phyloP scores from a whole-genome alignment of 2,113 vertebrate species.

The Anthoscopus minutus region DNA sequence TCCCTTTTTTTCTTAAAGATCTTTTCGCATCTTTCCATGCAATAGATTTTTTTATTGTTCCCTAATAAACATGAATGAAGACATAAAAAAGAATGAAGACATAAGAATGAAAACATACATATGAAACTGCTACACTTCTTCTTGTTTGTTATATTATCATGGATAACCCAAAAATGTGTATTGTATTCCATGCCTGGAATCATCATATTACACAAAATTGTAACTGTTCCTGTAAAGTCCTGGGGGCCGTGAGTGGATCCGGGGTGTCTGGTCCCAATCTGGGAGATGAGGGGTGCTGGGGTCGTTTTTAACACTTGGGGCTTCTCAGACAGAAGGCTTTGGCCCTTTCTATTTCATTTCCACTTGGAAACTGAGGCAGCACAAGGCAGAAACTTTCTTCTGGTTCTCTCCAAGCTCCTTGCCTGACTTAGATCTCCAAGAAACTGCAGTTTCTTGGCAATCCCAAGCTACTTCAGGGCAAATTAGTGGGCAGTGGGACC shows the following conservation, averaged over 20 bases:
- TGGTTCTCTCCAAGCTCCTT: background rate
- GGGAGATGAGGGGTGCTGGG: accelerated
- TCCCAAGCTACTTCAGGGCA: background rate
- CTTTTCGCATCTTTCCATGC: background rate
- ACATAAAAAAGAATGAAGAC: background rate
- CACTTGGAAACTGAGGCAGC: background rate
- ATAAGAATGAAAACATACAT: background rate
- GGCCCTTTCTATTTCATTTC: background rate
- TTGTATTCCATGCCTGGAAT: background rate
- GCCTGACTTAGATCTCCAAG: background rate
- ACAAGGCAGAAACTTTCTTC: background rate
- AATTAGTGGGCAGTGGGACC: accelerated
- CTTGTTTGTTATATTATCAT: background rate
- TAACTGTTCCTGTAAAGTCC: too few relatives aligned
- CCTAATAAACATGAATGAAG: background rate
- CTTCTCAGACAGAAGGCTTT: background rate
- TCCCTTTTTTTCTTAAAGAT: background rate
- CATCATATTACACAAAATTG: background rate
- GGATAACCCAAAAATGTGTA: background rate
- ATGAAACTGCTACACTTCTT: background rate
- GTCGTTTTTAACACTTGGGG: background rate
- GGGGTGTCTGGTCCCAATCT: background rate
- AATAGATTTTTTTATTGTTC: background rate
- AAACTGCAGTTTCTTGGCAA: background rate
- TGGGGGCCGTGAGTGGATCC: accelerated